phyloP scores from a whole-genome alignment of 2,888 invertebrate genomes.

The Molorchus minor region DNA sequence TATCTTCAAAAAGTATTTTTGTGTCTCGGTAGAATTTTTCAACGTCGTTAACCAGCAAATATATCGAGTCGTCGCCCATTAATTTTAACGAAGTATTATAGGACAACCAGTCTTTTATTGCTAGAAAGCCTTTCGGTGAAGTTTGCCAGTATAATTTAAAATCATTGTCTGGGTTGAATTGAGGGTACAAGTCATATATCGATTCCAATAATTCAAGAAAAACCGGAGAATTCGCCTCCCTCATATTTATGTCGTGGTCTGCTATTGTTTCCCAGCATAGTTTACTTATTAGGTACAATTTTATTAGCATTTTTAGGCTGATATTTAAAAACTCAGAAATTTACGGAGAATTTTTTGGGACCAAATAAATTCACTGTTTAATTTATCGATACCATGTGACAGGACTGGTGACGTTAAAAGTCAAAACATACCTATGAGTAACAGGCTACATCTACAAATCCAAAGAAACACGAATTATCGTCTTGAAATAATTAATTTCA shows the following conservation, averaged over 20 bases:
- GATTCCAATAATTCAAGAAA: slow-evolving; percentile 12
- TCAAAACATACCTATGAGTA: too few relatives aligned
- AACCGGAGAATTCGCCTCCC: slow-evolving; percentile 6
- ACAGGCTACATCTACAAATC: too few relatives aligned
- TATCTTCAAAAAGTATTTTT: not conserved
- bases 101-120: slow-evolving; percentile 6
- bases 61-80: slow-evolving; percentile 10
- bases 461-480: too few relatives aligned
- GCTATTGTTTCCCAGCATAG: slow-evolving; percentile 8
- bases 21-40: slow-evolving; percentile 8
- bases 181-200: slow-evolving; percentile 12
- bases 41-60: slow-evolving; percentile 11
- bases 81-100: slow-evolving; percentile 10
- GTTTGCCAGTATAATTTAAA: slow-evolving; percentile 12
- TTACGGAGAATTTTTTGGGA: too few relatives aligned
- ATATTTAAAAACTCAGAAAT: too few relatives aligned
- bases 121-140: not conserved
- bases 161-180: slow-evolving; percentile 4
- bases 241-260: not conserved
- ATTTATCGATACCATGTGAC: too few relatives aligned
- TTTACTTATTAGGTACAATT: slow-evolving; percentile 14
- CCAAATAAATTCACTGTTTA: too few relatives aligned
- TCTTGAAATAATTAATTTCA: too few relatives aligned
- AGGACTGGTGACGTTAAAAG: too few relatives aligned
- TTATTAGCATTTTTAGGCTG: slow-evolving; percentile 15